Evolutionary conservation across 2,797 vertebrate genomes (phyloP).

Genomic region (Danio tinwini): DNA sequence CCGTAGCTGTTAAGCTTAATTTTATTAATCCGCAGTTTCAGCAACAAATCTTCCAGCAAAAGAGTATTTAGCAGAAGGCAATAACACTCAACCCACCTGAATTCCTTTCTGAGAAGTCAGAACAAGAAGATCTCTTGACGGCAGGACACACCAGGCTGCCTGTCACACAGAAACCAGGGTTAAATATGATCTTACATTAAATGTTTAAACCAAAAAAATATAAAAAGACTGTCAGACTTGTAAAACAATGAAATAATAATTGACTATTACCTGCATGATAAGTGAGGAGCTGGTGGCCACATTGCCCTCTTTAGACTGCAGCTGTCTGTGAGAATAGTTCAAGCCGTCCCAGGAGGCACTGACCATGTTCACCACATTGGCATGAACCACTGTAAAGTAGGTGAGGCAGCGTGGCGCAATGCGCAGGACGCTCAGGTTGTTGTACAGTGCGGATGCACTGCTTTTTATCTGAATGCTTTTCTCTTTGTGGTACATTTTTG

Average conservation of each 20-base stretch:
- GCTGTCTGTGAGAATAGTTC: constrained; percentile 87
- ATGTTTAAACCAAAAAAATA: constrained; percentile 1
- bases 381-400: constrained; percentile 87
- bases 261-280: constrained; percentile 86
- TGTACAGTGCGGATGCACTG: constrained; percentile 89
- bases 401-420: constrained; percentile 78
- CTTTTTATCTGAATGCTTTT: constrained; percentile 84
- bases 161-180: constrained; percentile 61
- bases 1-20: too few species aligned
- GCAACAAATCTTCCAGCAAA: not conserved
- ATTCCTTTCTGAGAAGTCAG: constrained; percentile 93
- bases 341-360: constrained; percentile 85
- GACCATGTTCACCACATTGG: constrained; percentile 86
- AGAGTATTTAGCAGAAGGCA: not conserved
- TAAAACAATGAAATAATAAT: not conserved
- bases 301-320: constrained; percentile 87
- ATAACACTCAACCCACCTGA: constrained; percentile 75
- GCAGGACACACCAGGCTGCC: constrained; percentile 92
- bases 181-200: not conserved
- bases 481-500: constrained; percentile 86
- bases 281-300: constrained; percentile 81
- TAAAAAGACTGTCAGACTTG: not conserved
- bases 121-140: constrained; percentile 87
- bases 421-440: constrained; percentile 90
- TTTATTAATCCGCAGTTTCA: too few species aligned